A percentile compares a stretch with the other conserved stretches of the same genome.
phyloP scores from a whole-genome alignment of 2,113 vertebrate genomes.

The Mola mola region DNA sequence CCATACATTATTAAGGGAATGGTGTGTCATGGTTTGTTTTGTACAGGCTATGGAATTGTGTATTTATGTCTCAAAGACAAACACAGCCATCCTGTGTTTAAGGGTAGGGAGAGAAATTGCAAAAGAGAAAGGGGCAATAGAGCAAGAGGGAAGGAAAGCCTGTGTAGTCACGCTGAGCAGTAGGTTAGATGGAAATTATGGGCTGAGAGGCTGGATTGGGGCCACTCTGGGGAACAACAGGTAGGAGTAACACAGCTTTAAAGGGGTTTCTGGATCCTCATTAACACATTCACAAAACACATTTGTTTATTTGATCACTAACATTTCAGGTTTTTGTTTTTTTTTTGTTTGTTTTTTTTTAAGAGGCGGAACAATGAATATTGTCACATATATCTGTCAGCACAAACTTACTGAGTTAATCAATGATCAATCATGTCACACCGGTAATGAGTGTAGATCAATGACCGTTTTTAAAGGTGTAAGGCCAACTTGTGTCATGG shows the following conservation, averaged over 20 bases:
- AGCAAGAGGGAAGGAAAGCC: background rate
- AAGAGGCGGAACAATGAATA: too few relatives aligned
- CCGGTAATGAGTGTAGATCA: too few relatives aligned
- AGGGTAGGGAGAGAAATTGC: background rate
- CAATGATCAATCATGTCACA: too few relatives aligned
- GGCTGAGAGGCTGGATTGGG: background rate
- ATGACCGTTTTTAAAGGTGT: too few relatives aligned
- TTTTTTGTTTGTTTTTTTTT: too few relatives aligned
- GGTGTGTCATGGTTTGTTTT: constrained; percentile 25
- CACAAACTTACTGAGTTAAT: too few relatives aligned
- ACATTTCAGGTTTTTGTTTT: too few relatives aligned
- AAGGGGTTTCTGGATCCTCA: background rate
- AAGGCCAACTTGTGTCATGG: too few relatives aligned
- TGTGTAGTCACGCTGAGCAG: background rate
- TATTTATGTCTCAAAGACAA: constrained; percentile 24
- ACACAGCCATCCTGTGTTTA: background rate
- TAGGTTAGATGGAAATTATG: constrained; percentile 11
- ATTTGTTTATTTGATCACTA: too few relatives aligned
- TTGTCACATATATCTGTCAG: too few relatives aligned
- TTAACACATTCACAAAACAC: background rate
- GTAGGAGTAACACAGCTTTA: background rate
- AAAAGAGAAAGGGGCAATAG: background rate
- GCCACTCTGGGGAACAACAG: background rate
- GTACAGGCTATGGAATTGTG: constrained; percentile 13
- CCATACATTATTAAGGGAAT: constrained; percentile 49